These are phyloP conservation scores for Stomatorhinus ivindoensis DNA, from an alignment of 2,113 vertebrate genomes.

Conservation along the genomic window DNA sequence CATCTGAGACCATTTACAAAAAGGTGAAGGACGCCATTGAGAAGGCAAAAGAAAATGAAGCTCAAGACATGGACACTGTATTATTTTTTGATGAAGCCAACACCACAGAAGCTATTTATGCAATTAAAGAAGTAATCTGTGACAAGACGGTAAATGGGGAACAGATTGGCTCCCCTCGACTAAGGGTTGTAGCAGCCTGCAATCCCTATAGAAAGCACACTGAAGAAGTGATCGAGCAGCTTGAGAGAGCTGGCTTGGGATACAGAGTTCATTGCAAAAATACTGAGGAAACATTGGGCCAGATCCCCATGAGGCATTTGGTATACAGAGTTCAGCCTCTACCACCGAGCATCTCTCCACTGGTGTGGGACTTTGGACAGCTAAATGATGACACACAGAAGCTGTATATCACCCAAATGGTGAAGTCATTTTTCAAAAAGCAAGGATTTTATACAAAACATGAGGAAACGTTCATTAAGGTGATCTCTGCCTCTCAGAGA, in stretches of 20 bases:
- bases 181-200: conserved; percentile 70
- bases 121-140: conserved; percentile 74
- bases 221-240: conserved; percentile 53
- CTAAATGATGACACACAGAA: conserved; percentile 51
- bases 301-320: conserved; percentile 66
- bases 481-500: conserved; percentile 63
- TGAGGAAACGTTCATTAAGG: conserved; percentile 27
- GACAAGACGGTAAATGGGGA: conserved; percentile 57
- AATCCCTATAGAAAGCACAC: conserved; percentile 73
- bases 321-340: conserved; percentile 73
- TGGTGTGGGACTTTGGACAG: conserved; percentile 78
- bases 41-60: conserved; percentile 46
- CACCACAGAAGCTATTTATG: conserved; percentile 66
- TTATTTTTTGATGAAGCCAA: conserved; percentile 77
- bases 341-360: conserved; percentile 63
- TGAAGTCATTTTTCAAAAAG: conserved; percentile 45
- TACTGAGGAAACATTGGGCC: conserved; percentile 60
- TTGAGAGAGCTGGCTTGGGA: conserved; percentile 68
- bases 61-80: conserved; percentile 55
- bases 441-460: rapidly evolving
- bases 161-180: conserved; percentile 40
- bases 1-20: conserved; percentile 51
- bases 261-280: conserved; percentile 63
- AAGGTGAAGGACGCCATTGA: conserved; percentile 54
- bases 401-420: conserved; percentile 64